phyloP scores from a whole-genome alignment of 2,888 invertebrate species.

The Chouioia cunea region DNA sequence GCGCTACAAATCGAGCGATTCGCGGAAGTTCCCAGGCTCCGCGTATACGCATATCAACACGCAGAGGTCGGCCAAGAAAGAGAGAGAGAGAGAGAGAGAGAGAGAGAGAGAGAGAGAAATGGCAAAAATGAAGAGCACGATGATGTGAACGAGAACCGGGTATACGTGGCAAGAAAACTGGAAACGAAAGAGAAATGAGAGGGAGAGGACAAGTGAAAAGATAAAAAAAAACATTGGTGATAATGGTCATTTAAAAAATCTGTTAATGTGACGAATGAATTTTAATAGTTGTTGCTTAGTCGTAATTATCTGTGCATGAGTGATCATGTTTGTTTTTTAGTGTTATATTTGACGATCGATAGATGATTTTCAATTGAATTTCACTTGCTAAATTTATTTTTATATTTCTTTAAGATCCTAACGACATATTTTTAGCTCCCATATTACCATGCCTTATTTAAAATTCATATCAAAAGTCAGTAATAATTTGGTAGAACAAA shows the following conservation, averaged over 20 bases:
- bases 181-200: conserved; percentile 7
- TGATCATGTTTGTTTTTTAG: too few relatives aligned
- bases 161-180: not conserved
- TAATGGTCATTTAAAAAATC: conserved; percentile 20
- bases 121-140: conserved; percentile 35
- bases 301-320: too few relatives aligned
- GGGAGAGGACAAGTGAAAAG: not conserved
- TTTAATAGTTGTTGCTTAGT: too few relatives aligned
- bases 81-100: not conserved
- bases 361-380: too few relatives aligned
- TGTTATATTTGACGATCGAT: too few relatives aligned
- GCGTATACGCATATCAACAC: conserved; percentile 1
- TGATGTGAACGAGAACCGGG: conserved; percentile 30
- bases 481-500: too few relatives aligned
- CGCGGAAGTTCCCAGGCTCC: conserved; percentile 46
- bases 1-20: conserved; percentile 41
- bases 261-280: not conserved
- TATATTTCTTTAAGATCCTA: too few relatives aligned
- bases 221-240: not conserved
- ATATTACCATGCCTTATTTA: too few relatives aligned
- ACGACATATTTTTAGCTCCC: too few relatives aligned
- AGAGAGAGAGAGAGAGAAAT: not conserved
- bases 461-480: too few relatives aligned
- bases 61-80: not conserved
- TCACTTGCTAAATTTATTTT: too few relatives aligned